Base-by-base conservation (phyloP, 2,797 vertebrate species). In the Melanitta fusca region DNA sequence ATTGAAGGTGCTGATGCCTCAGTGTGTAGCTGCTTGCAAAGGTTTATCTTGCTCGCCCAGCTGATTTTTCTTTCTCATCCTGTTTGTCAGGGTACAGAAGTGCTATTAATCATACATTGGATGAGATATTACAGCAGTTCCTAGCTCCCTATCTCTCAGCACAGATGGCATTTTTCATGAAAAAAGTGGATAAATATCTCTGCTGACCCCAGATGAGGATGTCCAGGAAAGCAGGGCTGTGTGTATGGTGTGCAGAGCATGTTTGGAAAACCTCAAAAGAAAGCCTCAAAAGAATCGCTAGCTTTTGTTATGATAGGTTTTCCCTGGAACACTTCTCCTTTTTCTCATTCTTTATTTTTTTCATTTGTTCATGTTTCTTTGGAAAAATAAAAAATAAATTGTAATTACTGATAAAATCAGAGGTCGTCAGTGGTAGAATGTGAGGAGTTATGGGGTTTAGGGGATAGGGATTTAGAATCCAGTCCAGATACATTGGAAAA, bases 41-140 rank as follows among this genome's bases (percentile, higher is more conserved):
- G n/a, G 54, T 88, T 93, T 96, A 95, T 93, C 88, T 91, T 93
- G 75, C 36, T n/a, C 74, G 51, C 49, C 51, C 85, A 91, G 84
- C 62, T 81, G 62, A 89, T 66, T 91, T 93, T 89, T 84, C 61
- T 68, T 80, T 85, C 43, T 47, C 18, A 61, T 80, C 12, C 56
- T 93, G 58, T 85, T 89, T 93, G 58, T 77, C 73, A 82, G 56
- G 38, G 58, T 84, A 56, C 91, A 89, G 39, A 92, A 80, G 32
- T 69, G 57, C 72, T 88, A 38, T 86, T 95, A 92, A 84, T 93
- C 18, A 10, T 53, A 39, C 8, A 61, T 54, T 73, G 80, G 41
- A 71, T n/a, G 45, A 89, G 43, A 58, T 81, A 61, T 54, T 88
- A 45, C 32, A 78, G 62, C 38, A 70, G 56, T 61, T 82, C 4